Evolutionary conservation across 2,113 vertebrate genomes (phyloP), one percentile per base, ranked within the genome.

Genomic region (Forbesichthys agassizii): DNA sequence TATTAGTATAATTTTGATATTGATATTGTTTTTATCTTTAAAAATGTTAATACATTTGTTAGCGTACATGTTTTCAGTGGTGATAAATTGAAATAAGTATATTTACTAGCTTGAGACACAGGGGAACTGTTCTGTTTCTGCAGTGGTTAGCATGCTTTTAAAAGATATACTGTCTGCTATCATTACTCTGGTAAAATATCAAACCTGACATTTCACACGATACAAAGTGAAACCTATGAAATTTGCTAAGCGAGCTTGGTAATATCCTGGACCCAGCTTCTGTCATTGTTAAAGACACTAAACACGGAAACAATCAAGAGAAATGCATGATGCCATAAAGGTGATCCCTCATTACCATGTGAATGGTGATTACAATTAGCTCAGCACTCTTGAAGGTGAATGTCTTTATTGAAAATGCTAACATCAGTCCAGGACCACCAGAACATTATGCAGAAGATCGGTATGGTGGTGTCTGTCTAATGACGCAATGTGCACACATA

Each of bases 361-460:
- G 55, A 27, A 12, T 14, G 27, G 27, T 60, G 27, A 42, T 60
- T 13, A 60, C 1, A 8, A 36, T 27, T 12, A 13, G 52, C 52
- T 7, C n/a, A n/a, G 52, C 6, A 16, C 27, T 68, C 61, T 65
- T 69, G 5, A 66, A 27, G 33, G 55, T 11, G 13, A 72, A 62
- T 10, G 4, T 3, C 67, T 27, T 33, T 11, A 66, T 36, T 66
- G 18, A 12, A 74, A 14, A 36, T 42, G 27, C 57, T 14, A 5
- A 27, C 12, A 4, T 5, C 57, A 13, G 33, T 48, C 9, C 42
- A 16, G 6, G 16, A 61, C 52, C 5, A 54, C 13, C 52, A 54
- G 52, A 54, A 13, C 13, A 8, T 16, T 54, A 7, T 54, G 13
- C n/a, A 36, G 42, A n/a, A 11, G 42, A 42, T 42, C 33, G 42